These are phyloP conservation scores for Phasianus colchicus DNA, from an alignment of 2,113 vertebrate genomes.

Conservation along the genomic window DNA sequence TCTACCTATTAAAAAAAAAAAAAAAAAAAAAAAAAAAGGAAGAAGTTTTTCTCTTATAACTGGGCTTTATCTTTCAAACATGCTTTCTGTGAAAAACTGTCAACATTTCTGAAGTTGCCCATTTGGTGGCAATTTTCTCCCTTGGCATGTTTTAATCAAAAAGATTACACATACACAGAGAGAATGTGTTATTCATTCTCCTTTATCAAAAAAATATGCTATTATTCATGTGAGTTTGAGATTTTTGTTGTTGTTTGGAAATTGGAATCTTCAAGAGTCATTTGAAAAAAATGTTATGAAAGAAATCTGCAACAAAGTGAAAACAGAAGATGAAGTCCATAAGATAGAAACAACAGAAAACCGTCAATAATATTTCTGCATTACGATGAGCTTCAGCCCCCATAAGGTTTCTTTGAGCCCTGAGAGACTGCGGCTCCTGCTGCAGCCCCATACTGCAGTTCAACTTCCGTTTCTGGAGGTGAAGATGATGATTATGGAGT, in stretches of 20 bases:
- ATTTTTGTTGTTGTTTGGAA: slow-evolving; percentile 10
- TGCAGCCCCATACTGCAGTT: not conserved
- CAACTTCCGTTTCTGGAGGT: not conserved
- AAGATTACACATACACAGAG: slow-evolving; percentile 11
- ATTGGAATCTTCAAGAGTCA: slow-evolving; percentile 18
- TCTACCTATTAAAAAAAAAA: not conserved
- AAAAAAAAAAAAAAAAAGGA: not conserved
- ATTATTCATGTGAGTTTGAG: not conserved
- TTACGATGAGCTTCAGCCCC: not conserved
- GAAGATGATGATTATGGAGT: not conserved
- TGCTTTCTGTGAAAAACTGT: not conserved
- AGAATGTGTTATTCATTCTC: not conserved
- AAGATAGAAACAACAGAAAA: not conserved
- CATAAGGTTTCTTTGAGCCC: not conserved
- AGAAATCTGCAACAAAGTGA: slow-evolving; percentile 11
- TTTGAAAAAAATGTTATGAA: not conserved
- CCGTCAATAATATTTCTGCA: not conserved
- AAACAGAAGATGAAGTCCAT: not conserved
- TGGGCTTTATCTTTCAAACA: not conserved
- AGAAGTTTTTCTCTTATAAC: not conserved
- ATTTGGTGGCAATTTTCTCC: slow-evolving; percentile 4
- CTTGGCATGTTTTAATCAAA: slow-evolving; percentile 32
- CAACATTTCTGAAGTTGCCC: not conserved
- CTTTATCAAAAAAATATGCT: slow-evolving; percentile 20
- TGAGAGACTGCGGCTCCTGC: not conserved